Evolutionary conservation across 2,797 vertebrate genomes (phyloP), one percentile per base, ranked within the genome.

Genomic region (Chaenodraco wilsoni): DNA sequence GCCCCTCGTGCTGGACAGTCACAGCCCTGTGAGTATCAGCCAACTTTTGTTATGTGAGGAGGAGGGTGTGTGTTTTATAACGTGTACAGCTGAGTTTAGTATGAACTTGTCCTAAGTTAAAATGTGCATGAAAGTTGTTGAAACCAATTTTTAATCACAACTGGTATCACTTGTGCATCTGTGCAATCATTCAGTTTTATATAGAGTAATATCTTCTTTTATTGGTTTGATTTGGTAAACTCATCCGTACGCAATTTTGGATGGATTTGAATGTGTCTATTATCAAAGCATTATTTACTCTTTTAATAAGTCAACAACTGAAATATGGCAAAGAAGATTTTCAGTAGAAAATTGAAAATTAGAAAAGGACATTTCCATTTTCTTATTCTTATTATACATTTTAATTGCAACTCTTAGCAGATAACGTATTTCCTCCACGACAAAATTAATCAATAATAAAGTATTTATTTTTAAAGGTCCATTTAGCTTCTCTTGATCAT

Each of bases 11-110:
- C 87, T 93, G 84, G 92, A 93, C 87, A 91, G 75, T 76, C 92
- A 93, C 87, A 93, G 91, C 72, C 92, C 91, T 0, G 92, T 93
- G 76, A 93, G 92, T 93, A 91, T 78, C 21, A 52, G 11, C 1
- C 6, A 21, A 54, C 16, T 21, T 49, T 64, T 62, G 37, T 66
- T 76, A 46, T 68, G 58, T 56, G 46, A 64, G 43, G 56, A 52
- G 15, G 43, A 40, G 13, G 46, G 11, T 37, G 52, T n/a, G 27
- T 46, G 15, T 54, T 43, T 2, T 21, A 17, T 51, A 3, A 23
- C 57, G n/a, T 48, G 15, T 69, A 4, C 13, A 40, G 15, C 49
- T 60, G 37, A 55, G 14, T 17, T 76, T 27, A 7, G 3, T 48
- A 45, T 56, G 48, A 4, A 17, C 3, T 59, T 59, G 27, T 4